Conservation (phyloP, 2,797 vertebrate genomes). For the Eleutherodactylus coqui region DNA sequence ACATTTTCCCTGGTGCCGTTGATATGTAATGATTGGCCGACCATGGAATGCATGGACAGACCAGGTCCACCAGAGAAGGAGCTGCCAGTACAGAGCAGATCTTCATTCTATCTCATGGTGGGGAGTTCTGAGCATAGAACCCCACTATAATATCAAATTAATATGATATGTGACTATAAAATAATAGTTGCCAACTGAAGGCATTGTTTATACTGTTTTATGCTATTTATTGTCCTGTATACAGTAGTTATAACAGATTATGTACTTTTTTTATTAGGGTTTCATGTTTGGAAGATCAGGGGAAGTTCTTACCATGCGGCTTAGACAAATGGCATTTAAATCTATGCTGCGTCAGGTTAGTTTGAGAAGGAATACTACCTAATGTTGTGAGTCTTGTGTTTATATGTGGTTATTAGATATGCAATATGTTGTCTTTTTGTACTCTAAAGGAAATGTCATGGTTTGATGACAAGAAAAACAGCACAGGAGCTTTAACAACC, state of each 20-base stretch:
- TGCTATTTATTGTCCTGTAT: not conserved
- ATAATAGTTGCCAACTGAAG: not conserved
- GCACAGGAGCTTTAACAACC: constrained; percentile 62
- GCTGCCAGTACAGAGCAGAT: too few species aligned
- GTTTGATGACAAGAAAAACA: constrained; percentile 70
- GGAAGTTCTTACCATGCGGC: constrained; percentile 65
- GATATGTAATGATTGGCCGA: not conserved
- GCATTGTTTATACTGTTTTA: not conserved
- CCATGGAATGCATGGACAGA: not conserved
- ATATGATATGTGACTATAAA: too few species aligned
- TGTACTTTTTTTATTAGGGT: constrained; percentile 53
- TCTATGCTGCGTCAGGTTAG: constrained; percentile 63
- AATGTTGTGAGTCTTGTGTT: not conserved
- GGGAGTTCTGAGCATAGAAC: too few species aligned
- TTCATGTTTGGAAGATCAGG: constrained; percentile 65
- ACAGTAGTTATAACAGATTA: not conserved
- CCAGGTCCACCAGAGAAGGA: too few species aligned
- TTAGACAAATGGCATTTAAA: constrained; percentile 66
- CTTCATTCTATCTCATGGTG: too few species aligned
- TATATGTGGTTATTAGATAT: not conserved
- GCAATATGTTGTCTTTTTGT: not conserved
- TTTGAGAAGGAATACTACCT: not conserved
- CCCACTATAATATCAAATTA: too few species aligned
- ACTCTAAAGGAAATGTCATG: constrained; percentile 59
- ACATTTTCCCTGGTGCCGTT: too few species aligned